Conservation (phyloP, 2,113 vertebrate species). For the Aepyceros melampus region DNA sequence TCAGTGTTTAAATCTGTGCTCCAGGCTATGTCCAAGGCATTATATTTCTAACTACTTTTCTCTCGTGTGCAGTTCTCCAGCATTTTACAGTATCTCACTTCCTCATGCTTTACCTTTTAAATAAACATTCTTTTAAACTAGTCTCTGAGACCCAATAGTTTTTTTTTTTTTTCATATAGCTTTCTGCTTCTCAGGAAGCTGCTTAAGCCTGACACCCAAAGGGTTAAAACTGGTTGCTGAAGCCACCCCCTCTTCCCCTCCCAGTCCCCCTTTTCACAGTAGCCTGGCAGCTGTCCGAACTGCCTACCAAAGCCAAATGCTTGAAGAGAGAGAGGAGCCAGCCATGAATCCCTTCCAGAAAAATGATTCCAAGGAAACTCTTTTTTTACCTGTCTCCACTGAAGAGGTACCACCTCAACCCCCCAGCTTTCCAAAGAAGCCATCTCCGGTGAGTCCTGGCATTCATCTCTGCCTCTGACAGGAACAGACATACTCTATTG, state of each 20-base stretch:
- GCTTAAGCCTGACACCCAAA: constrained; percentile 52
- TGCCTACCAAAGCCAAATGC: constrained; percentile 82
- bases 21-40: neutral
- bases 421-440: constrained; percentile 71
- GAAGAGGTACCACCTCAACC: constrained; percentile 72
- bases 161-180: neutral
- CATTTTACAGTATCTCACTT: neutral
- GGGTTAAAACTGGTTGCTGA: constrained; percentile 78
- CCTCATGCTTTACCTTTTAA: neutral
- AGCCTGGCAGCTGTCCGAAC: constrained; percentile 82
- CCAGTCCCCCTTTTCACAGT: constrained; percentile 61
- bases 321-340: constrained; percentile 77
- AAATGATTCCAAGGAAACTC: constrained; percentile 80
- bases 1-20: constrained; percentile 11
- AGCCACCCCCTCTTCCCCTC: constrained; percentile 33
- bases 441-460: constrained; percentile 78
- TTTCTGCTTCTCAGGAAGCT: constrained; percentile 14
- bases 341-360: constrained; percentile 82
- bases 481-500: constrained; percentile 37
- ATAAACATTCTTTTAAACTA: constrained; percentile 12
- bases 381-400: constrained; percentile 80
- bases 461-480: neutral
- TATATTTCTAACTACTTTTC: neutral
- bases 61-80: neutral
- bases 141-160: neutral